Conservation (phyloP, 2,888 invertebrate genomes). For the Dusona sp. region DNA sequence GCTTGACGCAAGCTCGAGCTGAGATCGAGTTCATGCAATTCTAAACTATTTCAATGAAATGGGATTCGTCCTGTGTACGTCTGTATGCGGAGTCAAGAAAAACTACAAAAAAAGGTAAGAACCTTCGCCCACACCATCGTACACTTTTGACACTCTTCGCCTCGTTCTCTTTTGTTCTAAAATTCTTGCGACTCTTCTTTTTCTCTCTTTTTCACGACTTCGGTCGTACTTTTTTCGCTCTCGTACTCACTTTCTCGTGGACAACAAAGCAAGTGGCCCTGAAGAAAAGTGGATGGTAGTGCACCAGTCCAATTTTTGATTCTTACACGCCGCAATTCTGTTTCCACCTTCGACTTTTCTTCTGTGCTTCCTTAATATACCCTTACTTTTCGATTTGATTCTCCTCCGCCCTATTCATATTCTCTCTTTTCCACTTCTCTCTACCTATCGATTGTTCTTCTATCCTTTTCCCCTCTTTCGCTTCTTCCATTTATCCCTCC, state of each 20-base stretch:
- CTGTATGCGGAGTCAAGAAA: slow-evolving; percentile 47
- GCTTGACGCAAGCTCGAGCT: slow-evolving; percentile 63
- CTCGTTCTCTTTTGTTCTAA: slow-evolving; percentile 78
- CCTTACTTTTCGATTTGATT: background rate
- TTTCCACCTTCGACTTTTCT: background rate
- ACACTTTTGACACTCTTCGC: slow-evolving; percentile 63
- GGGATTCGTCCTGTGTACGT: slow-evolving; percentile 74
- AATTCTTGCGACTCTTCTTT: slow-evolving; percentile 79
- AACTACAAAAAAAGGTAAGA: slow-evolving; percentile 47
- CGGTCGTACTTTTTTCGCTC: background rate
- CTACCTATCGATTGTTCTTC: background rate
- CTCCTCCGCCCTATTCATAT: background rate
- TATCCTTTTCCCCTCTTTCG: background rate
- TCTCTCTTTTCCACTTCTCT: background rate
- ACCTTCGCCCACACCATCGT: slow-evolving; percentile 62
- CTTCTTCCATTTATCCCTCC: background rate
- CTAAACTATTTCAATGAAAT: slow-evolving; percentile 82
- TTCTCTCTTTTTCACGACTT: slow-evolving; percentile 13
- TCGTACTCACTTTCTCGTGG: slow-evolving; percentile 48
- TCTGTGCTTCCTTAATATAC: slow-evolving; percentile 1
- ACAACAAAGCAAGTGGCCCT: slow-evolving; percentile 77
- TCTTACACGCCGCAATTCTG: slow-evolving; percentile 14
- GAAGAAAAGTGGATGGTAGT: slow-evolving; percentile 71
- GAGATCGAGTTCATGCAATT: slow-evolving; percentile 78
- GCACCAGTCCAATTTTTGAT: slow-evolving; percentile 34